These are phyloP conservation scores for Cynodonichthys magdalenae DNA, from an alignment of 2,797 vertebrate species.

Conservation along the genomic window DNA sequence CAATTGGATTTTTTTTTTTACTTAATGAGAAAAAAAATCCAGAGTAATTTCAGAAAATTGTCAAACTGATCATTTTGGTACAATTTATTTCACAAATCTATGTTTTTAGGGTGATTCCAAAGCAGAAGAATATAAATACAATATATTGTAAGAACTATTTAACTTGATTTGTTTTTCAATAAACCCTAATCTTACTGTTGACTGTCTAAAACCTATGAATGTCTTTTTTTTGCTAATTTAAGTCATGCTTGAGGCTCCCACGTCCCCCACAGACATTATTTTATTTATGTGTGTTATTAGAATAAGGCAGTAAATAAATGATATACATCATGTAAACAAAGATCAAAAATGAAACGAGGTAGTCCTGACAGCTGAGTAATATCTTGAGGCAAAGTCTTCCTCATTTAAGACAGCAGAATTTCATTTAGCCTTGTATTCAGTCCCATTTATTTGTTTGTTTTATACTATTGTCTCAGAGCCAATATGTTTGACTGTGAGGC, in stretches of 20 bases:
- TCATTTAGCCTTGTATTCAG: constrained; percentile 74
- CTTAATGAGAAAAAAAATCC: too few species aligned
- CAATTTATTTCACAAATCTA: too few species aligned
- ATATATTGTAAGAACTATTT: constrained; percentile 6
- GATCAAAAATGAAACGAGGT: constrained; percentile 45
- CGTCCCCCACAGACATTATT: constrained; percentile 43
- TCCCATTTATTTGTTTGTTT: constrained; percentile 81
- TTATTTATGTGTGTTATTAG: constrained; percentile 55
- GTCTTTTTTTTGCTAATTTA: constrained; percentile 36
- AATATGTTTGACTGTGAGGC: constrained; percentile 81
- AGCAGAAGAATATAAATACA: not conserved
- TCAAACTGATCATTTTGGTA: too few species aligned
- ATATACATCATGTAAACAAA: constrained; percentile 64
- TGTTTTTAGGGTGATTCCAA: too few species aligned
- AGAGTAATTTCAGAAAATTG: too few species aligned
- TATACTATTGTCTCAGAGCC: constrained; percentile 76
- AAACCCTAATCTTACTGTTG: constrained; percentile 23
- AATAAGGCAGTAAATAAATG: constrained; percentile 62
- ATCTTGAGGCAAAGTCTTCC: constrained; percentile 69
- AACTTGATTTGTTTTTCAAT: constrained; percentile 15
- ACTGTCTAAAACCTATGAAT: constrained; percentile 25
- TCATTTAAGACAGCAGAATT: constrained; percentile 75
- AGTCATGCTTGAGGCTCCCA: constrained; percentile 33
- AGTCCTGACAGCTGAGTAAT: constrained; percentile 64
- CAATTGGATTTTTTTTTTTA: too few species aligned